Conservation (phyloP, 2,888 invertebrate species). For the Agapostemon virescens region DNA sequence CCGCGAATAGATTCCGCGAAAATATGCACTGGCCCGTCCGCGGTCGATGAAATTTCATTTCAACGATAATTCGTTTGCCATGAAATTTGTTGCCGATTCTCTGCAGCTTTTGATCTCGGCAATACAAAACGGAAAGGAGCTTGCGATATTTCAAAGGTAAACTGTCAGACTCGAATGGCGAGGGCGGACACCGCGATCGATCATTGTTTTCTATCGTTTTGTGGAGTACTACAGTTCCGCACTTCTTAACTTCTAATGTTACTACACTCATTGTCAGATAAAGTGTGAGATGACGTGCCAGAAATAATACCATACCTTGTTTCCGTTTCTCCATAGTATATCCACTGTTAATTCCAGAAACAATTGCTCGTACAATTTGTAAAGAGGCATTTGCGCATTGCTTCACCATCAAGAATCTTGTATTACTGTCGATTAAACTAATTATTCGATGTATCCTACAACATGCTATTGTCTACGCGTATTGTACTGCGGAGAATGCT, state of each 20-base stretch:
- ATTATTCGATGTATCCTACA: background rate
- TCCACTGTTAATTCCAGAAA: background rate
- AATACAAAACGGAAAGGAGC: constrained; percentile 37
- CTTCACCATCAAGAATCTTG: background rate
- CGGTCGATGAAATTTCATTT: constrained; percentile 4
- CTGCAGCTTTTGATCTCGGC: background rate
- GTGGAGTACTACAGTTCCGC: constrained; percentile 29
- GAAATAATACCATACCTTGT: constrained; percentile 2
- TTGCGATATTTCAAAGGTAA: constrained; percentile 69
- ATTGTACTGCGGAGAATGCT: background rate
- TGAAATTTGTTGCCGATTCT: constrained; percentile 16
- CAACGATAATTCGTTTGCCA: constrained; percentile 15
- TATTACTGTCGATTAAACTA: background rate
- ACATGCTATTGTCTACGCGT: background rate
- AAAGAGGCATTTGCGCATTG: background rate
- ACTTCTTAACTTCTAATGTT: constrained; percentile 14
- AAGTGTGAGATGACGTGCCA: background rate
- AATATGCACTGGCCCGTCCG: background rate
- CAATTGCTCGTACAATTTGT: background rate
- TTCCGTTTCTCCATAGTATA: background rate
- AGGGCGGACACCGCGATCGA: constrained; percentile 65
- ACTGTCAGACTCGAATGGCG: constrained; percentile 62
- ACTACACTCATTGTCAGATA: constrained; percentile 1
- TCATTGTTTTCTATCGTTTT: constrained; percentile 65
- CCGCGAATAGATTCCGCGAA: background rate